Base-by-base conservation (phyloP, 2,888 invertebrate species). In the Megalurothrips usitatus region DNA sequence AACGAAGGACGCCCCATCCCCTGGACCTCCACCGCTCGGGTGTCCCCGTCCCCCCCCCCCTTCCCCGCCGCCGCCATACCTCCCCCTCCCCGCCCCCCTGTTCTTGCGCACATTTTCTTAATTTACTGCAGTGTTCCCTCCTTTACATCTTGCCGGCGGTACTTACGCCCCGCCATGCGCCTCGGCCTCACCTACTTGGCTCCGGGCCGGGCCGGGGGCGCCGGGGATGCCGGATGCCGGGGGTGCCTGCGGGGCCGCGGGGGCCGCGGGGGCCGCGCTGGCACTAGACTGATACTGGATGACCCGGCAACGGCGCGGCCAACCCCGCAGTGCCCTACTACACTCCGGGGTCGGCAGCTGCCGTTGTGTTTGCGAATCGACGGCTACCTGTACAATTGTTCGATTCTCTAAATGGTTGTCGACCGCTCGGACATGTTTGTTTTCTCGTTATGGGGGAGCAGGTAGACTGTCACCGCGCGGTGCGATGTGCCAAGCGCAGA, bases 51-150 rank as follows among this genome's bases (percentile, higher is more conserved):
- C 58, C 58, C 58, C 58, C 14, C 58, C 58, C 14, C 58, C 58
- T 58, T 19, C 52, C 52, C 52, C 17, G 14, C 17, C 49, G 49
- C 49, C 49, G 49, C 49, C 49, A n/a, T 49, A 49, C 10, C 49
- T 14, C 52, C 52, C 14, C 52, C 3, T 52, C n/a, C 52, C 8
- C 23, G 68, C 68, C n/a, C 68, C 19, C 68, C 19, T 23, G n/a
- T 75, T 75, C 68, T 75, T 75, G 26, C 26, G 68, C 68, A 26
- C 68, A 75, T 75, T 75, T 75, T 26, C 68, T 75, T 75, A 75
- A 75, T 75, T 75, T 26, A 75, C 68, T 75, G 26, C 68, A 23
- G 68, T 75, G 68, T 26, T 26, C 23, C 23, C 68, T 26, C 68
- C 68, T 75, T 26, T 75, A 19, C 58, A 58, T 58, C 19, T 58